Base-by-base conservation (phyloP, 2,888 invertebrate species). In the Pollenia angustigena region DNA sequence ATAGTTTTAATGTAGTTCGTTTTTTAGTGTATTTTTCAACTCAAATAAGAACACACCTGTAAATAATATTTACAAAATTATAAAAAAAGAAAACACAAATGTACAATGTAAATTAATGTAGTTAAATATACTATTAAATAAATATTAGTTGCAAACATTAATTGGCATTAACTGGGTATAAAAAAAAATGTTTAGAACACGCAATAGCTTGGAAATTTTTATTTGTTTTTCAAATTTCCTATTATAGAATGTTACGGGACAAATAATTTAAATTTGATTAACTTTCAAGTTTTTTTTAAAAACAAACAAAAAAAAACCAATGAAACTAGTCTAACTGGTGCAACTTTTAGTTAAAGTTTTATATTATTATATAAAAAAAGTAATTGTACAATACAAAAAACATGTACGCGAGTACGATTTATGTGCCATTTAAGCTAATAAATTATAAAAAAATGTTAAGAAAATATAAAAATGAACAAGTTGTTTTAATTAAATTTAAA, bases 371-470 rank as follows among this genome's bases (percentile, higher is more conserved):
- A 16, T 48, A n/a, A 58, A 10, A 60, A 52, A 32, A 32, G 6
- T 32, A 68, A 6, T 66, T 72, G 72, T 48, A 72, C 48, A 56
- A 23, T 58, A 58, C 32, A 18, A 14, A 60, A 12, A 68, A 46
- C 42, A 80, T 66, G 60, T 85, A 74, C 48, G 3, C 16, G 12
- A 50, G 75, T 81, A 74, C 71, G 0, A 18, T 16, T 68, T 74
- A 81, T 78, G 78, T 85, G 82, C 78, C 85, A 81, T 85, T 78
- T 69, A 80, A 60, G 23, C 11, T 52, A 60, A 68, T 46, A 62
- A 81, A 68, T 75, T 23, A 9, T 48, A 68, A 56, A 69, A 1
- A 48, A 68, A 23, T 62, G 62, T 52, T 46, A 58, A 62, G 40
- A 71, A n/a, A 71, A 44, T 42, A 56, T 23, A 12, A 83, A 14